Evolutionary conservation across 2,113 vertebrate species (phyloP).

Genomic region (Regulus satrapa): DNA sequence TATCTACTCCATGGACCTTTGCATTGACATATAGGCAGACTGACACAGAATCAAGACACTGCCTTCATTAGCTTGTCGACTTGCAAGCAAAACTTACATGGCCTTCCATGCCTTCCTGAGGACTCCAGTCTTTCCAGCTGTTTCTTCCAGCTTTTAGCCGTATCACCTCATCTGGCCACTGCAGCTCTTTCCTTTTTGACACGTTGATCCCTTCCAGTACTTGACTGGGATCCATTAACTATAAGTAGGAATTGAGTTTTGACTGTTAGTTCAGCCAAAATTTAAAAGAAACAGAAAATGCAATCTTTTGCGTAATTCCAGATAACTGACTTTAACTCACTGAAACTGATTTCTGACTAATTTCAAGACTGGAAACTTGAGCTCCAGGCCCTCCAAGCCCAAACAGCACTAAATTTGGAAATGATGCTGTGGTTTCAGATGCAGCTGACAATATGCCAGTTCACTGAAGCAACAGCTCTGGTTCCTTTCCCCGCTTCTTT

Average conservation of each 20-base stretch:
- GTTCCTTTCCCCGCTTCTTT: not conserved
- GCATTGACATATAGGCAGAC: not conserved
- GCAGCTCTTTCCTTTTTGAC: constrained; percentile 95
- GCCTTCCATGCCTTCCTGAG: constrained; percentile 98
- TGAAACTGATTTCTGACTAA: not conserved
- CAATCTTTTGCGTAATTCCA: not conserved
- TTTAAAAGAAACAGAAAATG: not conserved
- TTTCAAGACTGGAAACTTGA: not conserved
- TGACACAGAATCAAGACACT: not conserved
- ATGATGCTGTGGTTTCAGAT: not conserved
- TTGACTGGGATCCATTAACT: constrained; percentile 84
- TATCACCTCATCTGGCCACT: constrained; percentile 95
- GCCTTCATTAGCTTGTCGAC: not conserved
- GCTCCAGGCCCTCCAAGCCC: not conserved
- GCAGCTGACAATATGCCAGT: not conserved
- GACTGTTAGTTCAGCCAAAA: constrained; percentile 51
- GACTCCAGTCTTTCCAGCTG: constrained; percentile 99
- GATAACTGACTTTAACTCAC: not conserved
- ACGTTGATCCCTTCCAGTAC: constrained; percentile 94
- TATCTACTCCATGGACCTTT: not conserved
- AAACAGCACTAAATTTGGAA: not conserved
- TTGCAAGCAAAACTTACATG: constrained; percentile 81
- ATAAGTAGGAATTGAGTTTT: constrained; percentile 52
- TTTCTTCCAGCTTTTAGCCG: constrained; percentile 92
- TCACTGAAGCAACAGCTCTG: not conserved